Conservation (phyloP, 2,113 vertebrate genomes). For the Pseudopipra pipra region DNA sequence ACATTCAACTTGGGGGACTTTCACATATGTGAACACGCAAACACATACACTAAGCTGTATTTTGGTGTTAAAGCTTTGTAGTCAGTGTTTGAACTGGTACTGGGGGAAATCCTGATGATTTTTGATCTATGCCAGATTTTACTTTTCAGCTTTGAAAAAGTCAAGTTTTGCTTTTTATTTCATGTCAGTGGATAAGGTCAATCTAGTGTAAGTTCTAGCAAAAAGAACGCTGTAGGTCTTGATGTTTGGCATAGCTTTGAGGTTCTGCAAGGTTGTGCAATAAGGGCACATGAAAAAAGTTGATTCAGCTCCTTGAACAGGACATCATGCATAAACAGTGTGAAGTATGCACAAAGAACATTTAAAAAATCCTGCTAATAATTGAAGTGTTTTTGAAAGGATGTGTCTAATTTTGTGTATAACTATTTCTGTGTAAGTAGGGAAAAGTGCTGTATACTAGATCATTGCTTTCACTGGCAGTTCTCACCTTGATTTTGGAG, state of each 20-base stretch:
- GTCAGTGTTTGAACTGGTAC: not conserved
- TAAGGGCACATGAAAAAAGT: fast-evolving
- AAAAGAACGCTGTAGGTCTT: not conserved
- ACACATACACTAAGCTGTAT: not conserved
- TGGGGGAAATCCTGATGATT: not conserved
- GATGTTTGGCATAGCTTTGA: not conserved
- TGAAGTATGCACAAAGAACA: not conserved
- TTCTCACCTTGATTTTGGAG: not conserved
- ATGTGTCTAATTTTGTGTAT: not conserved
- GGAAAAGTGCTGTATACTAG: not conserved
- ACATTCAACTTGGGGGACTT: not conserved
- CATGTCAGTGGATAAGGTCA: not conserved
- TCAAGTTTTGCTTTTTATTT: not conserved
- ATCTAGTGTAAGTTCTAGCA: not conserved
- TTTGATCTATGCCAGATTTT: not conserved
- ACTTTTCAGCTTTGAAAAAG: not conserved
- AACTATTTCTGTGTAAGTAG: not conserved
- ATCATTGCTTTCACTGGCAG: not conserved
- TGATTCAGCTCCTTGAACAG: not conserved
- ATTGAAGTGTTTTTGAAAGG: not conserved
- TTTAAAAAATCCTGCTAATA: not conserved
- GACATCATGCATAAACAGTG: not conserved
- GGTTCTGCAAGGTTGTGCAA: not conserved
- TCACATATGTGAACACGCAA: fast-evolving
- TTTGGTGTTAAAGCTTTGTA: not conserved